Evolutionary conservation across 2,113 vertebrate species (phyloP).

Genomic region (Recurvirostra avosetta): DNA sequence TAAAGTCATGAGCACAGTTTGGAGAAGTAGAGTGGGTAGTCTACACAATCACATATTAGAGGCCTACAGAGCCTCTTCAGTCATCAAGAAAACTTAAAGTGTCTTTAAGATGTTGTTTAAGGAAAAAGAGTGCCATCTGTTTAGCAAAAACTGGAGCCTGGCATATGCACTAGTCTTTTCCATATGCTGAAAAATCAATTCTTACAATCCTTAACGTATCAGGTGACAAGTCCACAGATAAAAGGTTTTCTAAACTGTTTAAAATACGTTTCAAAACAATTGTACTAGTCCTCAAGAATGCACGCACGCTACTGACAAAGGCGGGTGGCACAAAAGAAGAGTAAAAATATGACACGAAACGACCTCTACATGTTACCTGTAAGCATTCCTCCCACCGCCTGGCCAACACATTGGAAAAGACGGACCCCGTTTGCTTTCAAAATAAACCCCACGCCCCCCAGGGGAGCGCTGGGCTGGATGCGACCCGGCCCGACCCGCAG

Average conservation of each 20-base stretch:
- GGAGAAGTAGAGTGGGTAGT: not conserved
- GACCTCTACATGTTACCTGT: not conserved
- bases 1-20: not conserved
- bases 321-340: not conserved
- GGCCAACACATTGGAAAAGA: not conserved
- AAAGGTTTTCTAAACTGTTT: not conserved
- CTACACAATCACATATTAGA: fast-evolving
- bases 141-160: not conserved
- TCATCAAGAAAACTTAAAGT: not conserved
- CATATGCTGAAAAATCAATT: not conserved
- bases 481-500: not conserved
- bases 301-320: not conserved
- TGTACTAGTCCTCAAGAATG: not conserved
- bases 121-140: not conserved
- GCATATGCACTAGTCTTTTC: not conserved
- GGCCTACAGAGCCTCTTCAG: not conserved
- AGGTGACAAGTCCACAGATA: not conserved
- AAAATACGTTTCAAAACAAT: not conserved
- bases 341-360: not conserved
- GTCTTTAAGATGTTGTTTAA: not conserved
- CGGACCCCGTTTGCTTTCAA: not conserved
- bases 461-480: not conserved
- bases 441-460: not conserved
- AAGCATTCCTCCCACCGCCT: not conserved
- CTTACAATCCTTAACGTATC: not conserved